Percentiles rank a stretch among this genome's conserved stretches.
Evolutionary conservation across 2,113 vertebrate genomes (phyloP).

Genomic region (Tor tambroides): DNA sequence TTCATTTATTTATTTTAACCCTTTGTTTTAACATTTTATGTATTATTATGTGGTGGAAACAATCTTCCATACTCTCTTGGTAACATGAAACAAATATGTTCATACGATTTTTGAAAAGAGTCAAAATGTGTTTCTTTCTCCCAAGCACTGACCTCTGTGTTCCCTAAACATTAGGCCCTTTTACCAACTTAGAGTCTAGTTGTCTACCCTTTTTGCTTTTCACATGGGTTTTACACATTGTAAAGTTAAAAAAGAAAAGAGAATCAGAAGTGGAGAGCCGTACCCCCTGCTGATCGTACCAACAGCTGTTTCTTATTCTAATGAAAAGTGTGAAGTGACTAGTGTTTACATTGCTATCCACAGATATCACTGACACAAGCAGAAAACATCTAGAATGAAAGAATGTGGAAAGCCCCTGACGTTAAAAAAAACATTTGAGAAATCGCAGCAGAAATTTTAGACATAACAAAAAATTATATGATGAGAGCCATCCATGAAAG

Average conservation of each 20-base stretch:
- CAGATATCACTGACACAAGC: slow-evolving; percentile 67
- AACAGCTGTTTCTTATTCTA: slow-evolving; percentile 72
- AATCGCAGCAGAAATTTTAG: slow-evolving; percentile 66
- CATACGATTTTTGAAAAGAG: no score
- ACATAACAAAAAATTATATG: slow-evolving; percentile 71
- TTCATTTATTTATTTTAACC: no score
- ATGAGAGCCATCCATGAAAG: neutral
- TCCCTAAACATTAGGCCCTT: slow-evolving; percentile 43
- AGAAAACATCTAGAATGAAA: slow-evolving; percentile 64
- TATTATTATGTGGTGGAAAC: no score
- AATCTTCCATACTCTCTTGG: neutral
- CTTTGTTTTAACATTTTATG: no score
- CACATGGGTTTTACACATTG: slow-evolving; percentile 62
- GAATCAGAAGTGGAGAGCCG: slow-evolving; percentile 56
- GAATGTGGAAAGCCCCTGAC: slow-evolving; percentile 43
- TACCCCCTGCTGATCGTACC: slow-evolving; percentile 51
- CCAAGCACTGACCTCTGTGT: neutral
- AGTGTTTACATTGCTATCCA: slow-evolving; percentile 68
- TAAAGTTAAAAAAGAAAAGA: slow-evolving; percentile 53
- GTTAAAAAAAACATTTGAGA: slow-evolving; percentile 58
- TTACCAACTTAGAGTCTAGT: neutral
- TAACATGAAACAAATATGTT: neutral
- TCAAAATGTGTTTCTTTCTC: neutral
- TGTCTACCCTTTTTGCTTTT: slow-evolving; percentile 53
- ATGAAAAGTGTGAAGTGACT: slow-evolving; percentile 62